phyloP scores from a whole-genome alignment of 2,113 vertebrate species.

The Eretmochelys imbricata region DNA sequence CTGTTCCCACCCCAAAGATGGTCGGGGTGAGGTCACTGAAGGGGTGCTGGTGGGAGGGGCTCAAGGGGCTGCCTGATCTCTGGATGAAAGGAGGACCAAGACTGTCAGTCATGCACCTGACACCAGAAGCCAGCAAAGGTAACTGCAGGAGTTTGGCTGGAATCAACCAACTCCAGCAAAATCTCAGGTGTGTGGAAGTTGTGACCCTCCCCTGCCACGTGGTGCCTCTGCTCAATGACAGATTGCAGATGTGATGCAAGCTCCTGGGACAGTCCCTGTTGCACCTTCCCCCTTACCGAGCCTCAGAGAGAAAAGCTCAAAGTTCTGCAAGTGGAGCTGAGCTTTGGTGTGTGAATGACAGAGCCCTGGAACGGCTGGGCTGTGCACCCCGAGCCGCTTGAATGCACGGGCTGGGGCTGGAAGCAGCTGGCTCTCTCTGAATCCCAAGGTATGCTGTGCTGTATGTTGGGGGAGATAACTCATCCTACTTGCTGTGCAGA shows the following conservation, averaged over 20 bases:
- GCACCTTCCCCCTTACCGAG: neutral
- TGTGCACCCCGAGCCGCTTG: neutral
- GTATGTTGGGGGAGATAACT: accelerated
- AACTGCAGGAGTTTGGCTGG: neutral
- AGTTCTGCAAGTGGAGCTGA: neutral
- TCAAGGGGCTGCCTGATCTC: neutral
- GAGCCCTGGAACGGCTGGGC: neutral
- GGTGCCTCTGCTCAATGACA: neutral
- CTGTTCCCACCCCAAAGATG: neutral
- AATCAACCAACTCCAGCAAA: neutral
- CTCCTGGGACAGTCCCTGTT: neutral
- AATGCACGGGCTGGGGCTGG: too few species aligned
- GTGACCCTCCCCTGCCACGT: neutral
- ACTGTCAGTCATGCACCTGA: neutral
- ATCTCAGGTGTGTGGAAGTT: neutral
- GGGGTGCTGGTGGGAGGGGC: neutral
- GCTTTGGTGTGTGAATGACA: neutral
- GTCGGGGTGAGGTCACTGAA: neutral
- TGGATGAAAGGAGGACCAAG: neutral
- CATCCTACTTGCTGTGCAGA: neutral
- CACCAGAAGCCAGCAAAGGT: neutral
- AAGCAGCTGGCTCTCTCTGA: accelerated
- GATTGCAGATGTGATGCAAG: neutral
- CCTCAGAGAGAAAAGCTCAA: neutral
- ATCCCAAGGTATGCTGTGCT: accelerated